phyloP scores from a whole-genome alignment of 1,140 invertebrate genomes.

The Ctenoplectra terminalis region DNA sequence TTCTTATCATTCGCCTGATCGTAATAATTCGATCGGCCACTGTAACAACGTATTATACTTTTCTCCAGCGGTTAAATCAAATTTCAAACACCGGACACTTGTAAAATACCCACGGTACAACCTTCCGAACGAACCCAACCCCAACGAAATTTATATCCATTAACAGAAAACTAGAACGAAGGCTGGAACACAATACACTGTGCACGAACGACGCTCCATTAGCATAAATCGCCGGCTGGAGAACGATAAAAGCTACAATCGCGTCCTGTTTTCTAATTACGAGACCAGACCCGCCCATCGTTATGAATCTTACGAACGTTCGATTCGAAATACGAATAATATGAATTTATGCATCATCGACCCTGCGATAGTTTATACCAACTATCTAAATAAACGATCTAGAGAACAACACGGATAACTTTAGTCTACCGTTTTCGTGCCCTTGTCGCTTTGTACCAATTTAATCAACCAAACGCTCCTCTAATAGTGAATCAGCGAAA shows the following conservation, averaged over 20 bases:
- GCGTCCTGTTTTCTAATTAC: constrained; percentile 44
- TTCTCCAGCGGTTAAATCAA: background rate
- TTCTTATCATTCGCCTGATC: no score
- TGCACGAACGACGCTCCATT: constrained; percentile 13
- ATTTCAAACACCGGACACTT: constrained; percentile 1
- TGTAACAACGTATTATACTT: no score
- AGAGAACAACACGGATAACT: no score
- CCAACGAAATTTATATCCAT: constrained; percentile 6
- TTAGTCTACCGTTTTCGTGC: no score
- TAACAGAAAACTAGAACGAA: constrained; percentile 16
- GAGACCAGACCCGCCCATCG: no score
- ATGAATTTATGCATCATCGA: background rate
- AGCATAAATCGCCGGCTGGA: constrained; percentile 27
- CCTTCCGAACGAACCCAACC: background rate
- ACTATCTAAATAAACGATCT: background rate
- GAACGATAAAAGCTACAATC: constrained; percentile 27
- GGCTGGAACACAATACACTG: background rate
- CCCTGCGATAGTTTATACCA: background rate
- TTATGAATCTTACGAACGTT: constrained; percentile 23
- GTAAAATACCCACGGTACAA: background rate
- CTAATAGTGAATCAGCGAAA: background rate
- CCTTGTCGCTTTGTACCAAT: no score
- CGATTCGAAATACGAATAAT: background rate
- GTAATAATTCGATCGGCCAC: no score
- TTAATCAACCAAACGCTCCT: background rate